Evolutionary conservation across 1,140 invertebrate species (phyloP).

Genomic region (Parasteatoda tepidariorum): DNA sequence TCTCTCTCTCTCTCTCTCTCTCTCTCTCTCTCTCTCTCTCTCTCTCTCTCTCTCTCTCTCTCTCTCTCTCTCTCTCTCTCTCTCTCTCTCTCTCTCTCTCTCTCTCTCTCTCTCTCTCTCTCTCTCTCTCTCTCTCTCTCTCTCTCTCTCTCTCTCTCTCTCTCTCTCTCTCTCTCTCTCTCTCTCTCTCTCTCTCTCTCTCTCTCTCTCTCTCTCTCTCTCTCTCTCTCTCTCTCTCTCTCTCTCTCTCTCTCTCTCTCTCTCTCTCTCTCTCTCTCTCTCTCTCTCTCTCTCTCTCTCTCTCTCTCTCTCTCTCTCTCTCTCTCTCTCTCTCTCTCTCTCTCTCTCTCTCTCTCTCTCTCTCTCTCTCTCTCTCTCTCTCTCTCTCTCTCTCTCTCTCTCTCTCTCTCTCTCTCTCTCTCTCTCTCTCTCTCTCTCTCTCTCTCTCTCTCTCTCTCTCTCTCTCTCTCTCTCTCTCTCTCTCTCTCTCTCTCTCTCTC

Average conservation of each 20-base stretch:
- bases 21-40: conserved; percentile 13
- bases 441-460: conserved; percentile 13
- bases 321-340: conserved; percentile 13
- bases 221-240: conserved; percentile 13
- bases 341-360: conserved; percentile 13
- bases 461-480: conserved; percentile 13
- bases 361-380: conserved; percentile 13
- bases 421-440: conserved; percentile 13
- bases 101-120: conserved; percentile 13
- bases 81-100: conserved; percentile 13
- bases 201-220: conserved; percentile 13
- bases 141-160: conserved; percentile 13
- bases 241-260: conserved; percentile 13
- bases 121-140: conserved; percentile 13
- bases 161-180: conserved; percentile 13
- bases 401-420: conserved; percentile 13
- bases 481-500: conserved; percentile 13
- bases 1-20: conserved; percentile 13
- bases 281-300: conserved; percentile 13
- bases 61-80: conserved; percentile 13
- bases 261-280: conserved; percentile 13
- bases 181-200: conserved; percentile 13
- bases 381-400: conserved; percentile 13
- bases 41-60: conserved; percentile 13
- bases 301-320: conserved; percentile 13